Evolutionary conservation across 2,797 vertebrate species (phyloP), one percentile per base, ranked within the genome.

Genomic region (Hybognathus amarus): DNA sequence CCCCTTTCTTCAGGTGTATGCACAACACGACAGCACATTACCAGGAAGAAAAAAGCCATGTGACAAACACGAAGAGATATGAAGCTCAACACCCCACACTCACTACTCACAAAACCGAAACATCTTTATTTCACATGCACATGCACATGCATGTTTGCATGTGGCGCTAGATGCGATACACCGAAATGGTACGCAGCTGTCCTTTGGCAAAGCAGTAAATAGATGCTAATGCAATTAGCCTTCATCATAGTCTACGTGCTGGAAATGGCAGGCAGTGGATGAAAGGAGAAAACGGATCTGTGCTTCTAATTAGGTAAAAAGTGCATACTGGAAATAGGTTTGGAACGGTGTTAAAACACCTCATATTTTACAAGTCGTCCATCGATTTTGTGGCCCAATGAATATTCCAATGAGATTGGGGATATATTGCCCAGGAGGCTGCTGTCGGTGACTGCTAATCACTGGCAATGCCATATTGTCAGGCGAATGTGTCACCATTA

Each of bases 191-290:
- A 86, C 89, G 85, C 90, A 92, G 92, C 91, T 92, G 92, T 93
- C 91, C 85, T 91, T 88, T 89, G 91, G 90, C 47, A 79, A 89
- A 91, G 87, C 88, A 87, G 83, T 88, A 93, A 93, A 93, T 92
- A 93, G 90, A 94, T 92, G 88, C 89, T 94, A 93, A 94, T 93
- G 91, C 90, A 94, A 93, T 95, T 94, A 92, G 89, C 91, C 89
- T 90, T 93, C 89, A 87, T 90, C 86, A 88, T 88, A 85, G 88
- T 91, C 85, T 52, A 56, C 24, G 52, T 75, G 20, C 79, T 87
- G 64, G 40, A 81, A 86, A 82, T 6, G 45, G 81, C 40, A 85
- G 77, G 77, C 83, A 71, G 80, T 83, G 56, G 83, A 88, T 45
- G 50, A 71, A 52, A 70, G 40, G 70, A 84, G 88, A 86, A 87